Percentiles rank a stretch among this genome's conserved stretches.
Evolutionary conservation across 2,888 invertebrate genomes (phyloP).

Genomic region (Drosophila subsilvestris): DNA sequence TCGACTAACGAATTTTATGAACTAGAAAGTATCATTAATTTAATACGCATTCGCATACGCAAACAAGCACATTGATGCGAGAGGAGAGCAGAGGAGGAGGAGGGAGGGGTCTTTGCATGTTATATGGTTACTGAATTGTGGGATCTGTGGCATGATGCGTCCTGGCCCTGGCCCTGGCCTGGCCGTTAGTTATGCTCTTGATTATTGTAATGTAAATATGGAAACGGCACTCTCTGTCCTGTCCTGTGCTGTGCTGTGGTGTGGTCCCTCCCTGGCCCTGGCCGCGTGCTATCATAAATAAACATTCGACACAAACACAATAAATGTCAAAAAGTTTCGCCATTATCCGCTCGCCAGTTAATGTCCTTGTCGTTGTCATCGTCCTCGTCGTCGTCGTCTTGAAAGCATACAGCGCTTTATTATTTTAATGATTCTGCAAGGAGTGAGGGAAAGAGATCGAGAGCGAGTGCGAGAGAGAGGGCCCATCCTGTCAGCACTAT

Average conservation of each 20-base stretch:
- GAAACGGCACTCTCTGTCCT: neutral
- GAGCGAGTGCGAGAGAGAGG: conserved; percentile 21
- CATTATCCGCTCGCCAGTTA: conserved; percentile 76
- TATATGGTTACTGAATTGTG: conserved; percentile 1
- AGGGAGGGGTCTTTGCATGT: conserved; percentile 1
- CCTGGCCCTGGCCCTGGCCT: conserved; percentile 37
- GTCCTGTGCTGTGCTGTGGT: conserved; percentile 17
- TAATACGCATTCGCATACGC: conserved; percentile 78
- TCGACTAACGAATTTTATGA: conserved; percentile 81
- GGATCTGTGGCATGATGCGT: neutral
- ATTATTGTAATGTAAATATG: conserved; percentile 79
- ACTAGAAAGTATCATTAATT: conserved; percentile 84
- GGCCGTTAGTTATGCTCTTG: conserved; percentile 72
- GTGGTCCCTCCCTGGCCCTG: neutral
- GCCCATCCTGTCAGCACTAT: conserved; percentile 46
- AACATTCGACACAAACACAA: conserved; percentile 82
- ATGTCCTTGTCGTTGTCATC: conserved; percentile 59
- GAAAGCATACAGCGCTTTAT: conserved; percentile 51
- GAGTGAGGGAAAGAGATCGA: too few relatives aligned
- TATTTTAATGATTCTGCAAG: conserved; percentile 76
- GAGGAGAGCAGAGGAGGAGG: neutral
- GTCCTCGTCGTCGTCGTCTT: conserved; percentile 52
- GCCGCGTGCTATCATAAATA: conserved; percentile 75
- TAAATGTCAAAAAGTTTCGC: conserved; percentile 81
- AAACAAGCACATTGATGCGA: conserved; percentile 42